Base-by-base conservation (phyloP, 2,888 invertebrate species). In the Labia minor region DNA sequence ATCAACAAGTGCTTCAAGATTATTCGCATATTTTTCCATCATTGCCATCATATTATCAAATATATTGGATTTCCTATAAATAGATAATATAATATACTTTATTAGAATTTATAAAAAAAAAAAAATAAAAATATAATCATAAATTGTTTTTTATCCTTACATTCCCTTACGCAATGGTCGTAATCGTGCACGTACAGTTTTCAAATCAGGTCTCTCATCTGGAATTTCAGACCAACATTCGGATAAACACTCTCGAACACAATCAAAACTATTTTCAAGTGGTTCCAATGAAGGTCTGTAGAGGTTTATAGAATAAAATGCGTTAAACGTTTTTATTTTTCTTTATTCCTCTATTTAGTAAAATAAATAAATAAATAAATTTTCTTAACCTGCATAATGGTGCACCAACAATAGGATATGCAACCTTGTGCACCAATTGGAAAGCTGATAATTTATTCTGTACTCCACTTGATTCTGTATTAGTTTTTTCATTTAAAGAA, bases 21-120 rank as follows among this genome's bases (percentile, higher is more conserved):
- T 96, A 74, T 91, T 95, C 11, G 95, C 94, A 75, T 97, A 96
- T 75, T 95, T 94, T 77, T 96, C 96, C 94, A 97, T 94, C 86
- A 96, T 94, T 0, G 91, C 90, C 84, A 96, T 92, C 94, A 97
- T 95, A 76, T 96, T 96, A 78, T 97, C 97, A 74, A 96, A 92
- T 73, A 97, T 95, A 78, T 96, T 96, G 18, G 92, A 88, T 78
- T 93, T 90, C 89, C 92, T 93, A 74, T 18, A 65, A 63, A 69
- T 65, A 14, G 61, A 65, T 65, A 65, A 21, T 63, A 19, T 63
- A 62, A 19, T 19, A 16, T 19, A 61, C 4, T 6, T 65, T 11
- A 2, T 62, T 16, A 62, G 21, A 16, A n/a, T 49, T 49, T 14
- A 16, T 49, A 49, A 8, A 11, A 10, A 11, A 3, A 49, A 4